phyloP scores from a whole-genome alignment of 1,140 invertebrate species.

The Lucilia cuprina region DNA sequence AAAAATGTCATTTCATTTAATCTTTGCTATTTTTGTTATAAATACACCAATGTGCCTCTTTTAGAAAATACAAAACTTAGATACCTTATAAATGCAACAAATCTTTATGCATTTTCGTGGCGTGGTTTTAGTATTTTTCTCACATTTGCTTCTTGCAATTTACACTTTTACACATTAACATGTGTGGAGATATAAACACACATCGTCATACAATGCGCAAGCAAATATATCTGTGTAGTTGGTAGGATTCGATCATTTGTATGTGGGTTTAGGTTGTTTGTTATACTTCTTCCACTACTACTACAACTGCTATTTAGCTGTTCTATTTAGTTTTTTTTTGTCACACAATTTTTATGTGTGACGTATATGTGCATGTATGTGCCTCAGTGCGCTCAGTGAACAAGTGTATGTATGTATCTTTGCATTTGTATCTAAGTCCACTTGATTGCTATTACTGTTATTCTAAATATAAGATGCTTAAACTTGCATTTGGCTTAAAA shows the following conservation, averaged over 20 bases:
- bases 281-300: neutral
- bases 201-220: neutral
- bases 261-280: neutral
- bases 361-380: neutral
- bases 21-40: neutral
- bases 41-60: neutral
- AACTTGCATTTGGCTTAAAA: conserved; percentile 60
- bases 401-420: neutral
- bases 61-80: neutral
- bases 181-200: neutral
- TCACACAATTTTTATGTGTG: too few relatives aligned
- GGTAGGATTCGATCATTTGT: neutral
- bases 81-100: neutral
- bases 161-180: neutral
- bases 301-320: neutral
- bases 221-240: neutral
- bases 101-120: conserved; percentile 5
- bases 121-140: neutral
- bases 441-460: conserved; percentile 14
- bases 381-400: neutral
- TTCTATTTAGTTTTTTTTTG: too few relatives aligned
- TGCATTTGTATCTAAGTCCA: neutral
- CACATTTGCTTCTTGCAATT: neutral
- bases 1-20: too few relatives aligned
- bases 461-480: conserved; percentile 49